Evolutionary conservation across 2,113 vertebrate species (phyloP), one percentile per base, ranked within the genome.

Genomic region (Muntiacus muntjak): DNA sequence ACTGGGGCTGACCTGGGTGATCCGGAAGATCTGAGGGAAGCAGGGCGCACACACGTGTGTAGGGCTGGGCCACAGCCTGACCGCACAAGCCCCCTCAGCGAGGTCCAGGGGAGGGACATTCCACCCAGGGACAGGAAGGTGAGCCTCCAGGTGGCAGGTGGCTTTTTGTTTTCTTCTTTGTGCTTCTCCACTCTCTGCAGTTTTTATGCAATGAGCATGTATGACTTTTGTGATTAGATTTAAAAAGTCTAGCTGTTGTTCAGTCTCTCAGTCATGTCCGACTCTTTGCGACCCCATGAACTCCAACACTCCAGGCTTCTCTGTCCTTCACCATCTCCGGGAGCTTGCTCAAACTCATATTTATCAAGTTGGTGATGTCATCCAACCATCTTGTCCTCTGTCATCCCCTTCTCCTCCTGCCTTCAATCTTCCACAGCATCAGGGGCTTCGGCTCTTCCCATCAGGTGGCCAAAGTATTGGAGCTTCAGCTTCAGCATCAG

Each of bases 381-480:
- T 74, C 19, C 67, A 40, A 36, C 67, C 67, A 40, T 74, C 67
- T 74, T 6, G n/a, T 74, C 67, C 19, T 71, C 67, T 40, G 67
- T 40, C 36, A 40, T 40, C 67, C n/a, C 67, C 67, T 74, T 74
- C n/a, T 74, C 67, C 67, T 74, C 19, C 10, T 40, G n/a, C n/a
- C 5, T 74, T 74, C 67, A 40, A 40, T 74, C n/a, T 74, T 13
- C 23, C n/a, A n/a, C n/a, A 74, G 67, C 67, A 71, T 71, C 19
- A 71, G n/a, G n/a, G n/a, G n/a, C n/a, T 71, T 71, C 0, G 0
- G 67, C n/a, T 71, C n/a, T 40, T 40, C 19, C 0, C 5, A 40
- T 36, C n/a, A 71, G n/a, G 67, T 23, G 67, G n/a, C 19, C 19
- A 40, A 40, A 23, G n/a, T 40, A 40, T 13, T 74, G 19, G n/a